These are phyloP conservation scores for Panzeria rudis DNA, from an alignment of 2,888 invertebrate genomes.

Conservation along the genomic window DNA sequence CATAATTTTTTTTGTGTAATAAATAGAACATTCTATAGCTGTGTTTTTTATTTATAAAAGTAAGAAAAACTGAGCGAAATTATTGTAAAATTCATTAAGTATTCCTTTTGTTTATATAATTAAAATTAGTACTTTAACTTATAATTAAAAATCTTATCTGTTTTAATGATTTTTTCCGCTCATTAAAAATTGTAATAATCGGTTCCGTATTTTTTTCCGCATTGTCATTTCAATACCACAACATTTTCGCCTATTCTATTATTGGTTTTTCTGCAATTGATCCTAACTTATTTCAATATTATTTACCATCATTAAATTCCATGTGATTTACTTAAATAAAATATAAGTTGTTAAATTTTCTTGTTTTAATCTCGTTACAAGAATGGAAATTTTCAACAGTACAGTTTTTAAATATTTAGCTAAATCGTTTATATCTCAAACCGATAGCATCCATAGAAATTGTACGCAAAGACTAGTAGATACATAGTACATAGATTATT, in stretches of 20 bases:
- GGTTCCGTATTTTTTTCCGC: not conserved
- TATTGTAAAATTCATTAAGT: constrained; percentile 46
- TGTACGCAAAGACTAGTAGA: constrained; percentile 6
- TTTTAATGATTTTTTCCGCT: constrained; percentile 42
- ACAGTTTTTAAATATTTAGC: not conserved
- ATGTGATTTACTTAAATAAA: not conserved
- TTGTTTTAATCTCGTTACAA: not conserved
- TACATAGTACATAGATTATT: constrained; percentile 52
- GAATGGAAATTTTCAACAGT: no score
- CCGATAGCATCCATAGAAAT: constrained; percentile 18
- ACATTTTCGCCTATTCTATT: not conserved
- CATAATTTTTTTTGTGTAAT: constrained; percentile 16
- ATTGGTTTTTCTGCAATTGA: not conserved
- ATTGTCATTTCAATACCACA: not conserved
- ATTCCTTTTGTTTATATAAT: constrained; percentile 56
- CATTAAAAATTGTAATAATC: constrained; percentile 25
- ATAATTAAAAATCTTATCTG: not conserved
- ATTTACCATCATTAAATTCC: not conserved
- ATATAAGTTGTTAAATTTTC: not conserved
- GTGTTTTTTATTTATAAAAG: constrained; percentile 50
- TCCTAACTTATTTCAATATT: not conserved
- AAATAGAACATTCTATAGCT: constrained; percentile 63
- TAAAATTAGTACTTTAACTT: constrained; percentile 29
- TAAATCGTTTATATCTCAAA: not conserved
- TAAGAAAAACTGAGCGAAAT: constrained; percentile 17